Evolutionary conservation across 64 coral and sea anemone species (phyloP).

Genomic region (Trachythela sp.): DNA sequence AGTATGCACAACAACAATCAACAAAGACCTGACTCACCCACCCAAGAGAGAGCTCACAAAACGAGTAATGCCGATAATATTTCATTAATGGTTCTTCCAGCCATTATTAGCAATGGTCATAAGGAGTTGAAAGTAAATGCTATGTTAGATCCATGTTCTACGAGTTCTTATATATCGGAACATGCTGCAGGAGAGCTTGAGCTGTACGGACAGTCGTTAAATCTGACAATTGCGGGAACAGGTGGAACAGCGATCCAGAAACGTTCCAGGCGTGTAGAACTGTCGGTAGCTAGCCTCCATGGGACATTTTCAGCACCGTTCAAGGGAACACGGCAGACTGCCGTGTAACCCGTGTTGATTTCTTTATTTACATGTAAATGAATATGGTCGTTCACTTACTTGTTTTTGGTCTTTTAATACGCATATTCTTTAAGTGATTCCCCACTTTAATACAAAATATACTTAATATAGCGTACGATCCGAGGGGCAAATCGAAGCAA

Average conservation of each 20-base stretch:
- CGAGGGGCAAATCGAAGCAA: no score
- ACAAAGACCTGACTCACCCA: background rate
- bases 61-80: conserved; percentile 39
- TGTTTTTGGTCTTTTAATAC: no score
- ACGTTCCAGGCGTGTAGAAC: background rate
- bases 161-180: conserved; percentile 45
- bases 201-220: conserved; percentile 10
- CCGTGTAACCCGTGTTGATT: no score
- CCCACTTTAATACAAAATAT: no score
- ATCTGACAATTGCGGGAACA: conserved; percentile 47
- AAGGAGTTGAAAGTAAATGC: conserved; percentile 45
- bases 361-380: no score
- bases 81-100: conserved; percentile 55
- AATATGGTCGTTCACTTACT: no score
- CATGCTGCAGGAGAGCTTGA: conserved; percentile 35
- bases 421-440: no score
- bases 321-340: no score
- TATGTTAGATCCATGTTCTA: conserved; percentile 59
- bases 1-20: background rate
- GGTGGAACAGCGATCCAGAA: conserved; percentile 26
- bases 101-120: conserved; percentile 23
- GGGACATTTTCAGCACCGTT: conserved; percentile 23
- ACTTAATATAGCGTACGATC: no score
- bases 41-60: conserved; percentile 18
- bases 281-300: conserved; percentile 32